These are phyloP conservation scores for Petrocephalus schoutedeni DNA, from an alignment of 2,797 vertebrate species.

Conservation along the genomic window DNA sequence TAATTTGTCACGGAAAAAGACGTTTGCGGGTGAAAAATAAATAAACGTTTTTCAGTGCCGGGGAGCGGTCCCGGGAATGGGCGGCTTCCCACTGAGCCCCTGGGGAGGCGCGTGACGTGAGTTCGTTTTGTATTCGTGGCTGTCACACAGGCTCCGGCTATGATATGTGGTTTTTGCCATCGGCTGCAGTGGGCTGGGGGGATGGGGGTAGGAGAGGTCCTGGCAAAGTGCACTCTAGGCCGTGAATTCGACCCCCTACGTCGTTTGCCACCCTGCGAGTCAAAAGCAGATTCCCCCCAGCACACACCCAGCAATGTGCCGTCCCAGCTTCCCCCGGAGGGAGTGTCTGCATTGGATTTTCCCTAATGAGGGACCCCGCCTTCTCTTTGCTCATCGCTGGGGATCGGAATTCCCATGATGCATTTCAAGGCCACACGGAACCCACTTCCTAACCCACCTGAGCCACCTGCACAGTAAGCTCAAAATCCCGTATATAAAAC, in stretches of 20 bases:
- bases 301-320: neutral
- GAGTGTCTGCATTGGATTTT: neutral
- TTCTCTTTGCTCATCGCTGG: conserved; percentile 24
- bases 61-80: conserved; percentile 41
- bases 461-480: neutral
- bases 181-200: neutral
- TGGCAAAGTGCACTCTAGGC: neutral
- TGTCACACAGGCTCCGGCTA: conserved; percentile 54
- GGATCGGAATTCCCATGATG: conserved; percentile 31
- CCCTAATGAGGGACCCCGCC: neutral
- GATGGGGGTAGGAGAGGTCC: neutral
- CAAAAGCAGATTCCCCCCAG: neutral
- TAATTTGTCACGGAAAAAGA: conserved; percentile 24
- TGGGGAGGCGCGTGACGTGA: conserved; percentile 37
- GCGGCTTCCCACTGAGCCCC: conserved; percentile 44
- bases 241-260: neutral
- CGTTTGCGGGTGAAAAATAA: conserved; percentile 14
- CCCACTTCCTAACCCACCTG: neutral
- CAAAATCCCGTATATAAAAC: neutral
- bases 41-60: conserved; percentile 30
- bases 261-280: neutral
- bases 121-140: conserved; percentile 49
- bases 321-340: neutral
- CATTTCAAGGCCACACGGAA: neutral
- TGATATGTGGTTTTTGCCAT: conserved; percentile 46